Base-by-base conservation (phyloP, 2,797 vertebrate genomes). In the Chromobotia macracanthus region DNA sequence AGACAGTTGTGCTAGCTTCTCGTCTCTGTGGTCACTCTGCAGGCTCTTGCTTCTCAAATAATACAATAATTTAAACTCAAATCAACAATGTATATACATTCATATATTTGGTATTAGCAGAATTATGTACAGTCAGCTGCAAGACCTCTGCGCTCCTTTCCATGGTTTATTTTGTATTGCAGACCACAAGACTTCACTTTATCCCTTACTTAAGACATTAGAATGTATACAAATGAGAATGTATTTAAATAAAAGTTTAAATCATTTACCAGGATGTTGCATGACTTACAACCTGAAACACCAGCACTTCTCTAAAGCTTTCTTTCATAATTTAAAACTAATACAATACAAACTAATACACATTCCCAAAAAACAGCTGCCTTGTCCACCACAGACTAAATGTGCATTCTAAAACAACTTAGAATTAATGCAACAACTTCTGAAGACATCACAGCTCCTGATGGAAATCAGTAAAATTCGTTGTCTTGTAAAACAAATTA, bases 241-340 rank as follows among this genome's bases (percentile, higher is more conserved):
- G 2, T 72, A 44, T 58, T 72, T 8, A 72, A 72, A 58, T 23
- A 61, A 48, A 63, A 63, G 44, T 63, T 63, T 50, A 72, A 41
- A 41, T 41, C 38, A 41, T 6, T 41, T 41, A 72, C 15, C 48
- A 50, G 61, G 3, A 63, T 31, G 56, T 50, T 48, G 31, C 28
- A 73, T 16, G 3, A 31, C 31, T 31, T 3, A 4, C 31, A 31
- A n/a, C n/a, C 31, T 31, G 31, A 31, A 31, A 31, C 5, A 31
- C 31, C 5, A 31, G 31, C 87, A 91, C 88, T 38, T 35, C 11
- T 41, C 10, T 11, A 11, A 19, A 13, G 19, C 21, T 5, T 67
- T 48, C 44, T 15, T 31, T 31, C 3, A 31, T 31, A 31, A 31
- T 31, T 31, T 31, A 31, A 31, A 31, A 31, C 31, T 31, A 31